These are phyloP conservation scores for Petromus typicus DNA, from an alignment of 2,113 vertebrate genomes.

Conservation along the genomic window DNA sequence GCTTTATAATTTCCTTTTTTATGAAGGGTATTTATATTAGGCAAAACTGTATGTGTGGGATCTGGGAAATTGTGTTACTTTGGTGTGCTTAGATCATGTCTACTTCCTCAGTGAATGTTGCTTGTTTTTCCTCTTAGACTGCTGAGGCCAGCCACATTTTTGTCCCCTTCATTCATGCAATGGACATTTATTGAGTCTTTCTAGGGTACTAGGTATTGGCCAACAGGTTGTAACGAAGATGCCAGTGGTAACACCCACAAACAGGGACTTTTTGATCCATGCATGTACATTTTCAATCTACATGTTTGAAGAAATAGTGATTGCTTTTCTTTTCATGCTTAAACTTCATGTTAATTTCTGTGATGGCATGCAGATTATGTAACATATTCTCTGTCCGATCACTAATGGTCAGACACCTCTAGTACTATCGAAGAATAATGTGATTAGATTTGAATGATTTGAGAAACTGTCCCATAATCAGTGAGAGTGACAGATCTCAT, in stretches of 20 bases:
- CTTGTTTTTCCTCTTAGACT: constrained; percentile 9
- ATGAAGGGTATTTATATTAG: neutral
- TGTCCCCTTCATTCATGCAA: neutral
- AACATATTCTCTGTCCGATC: neutral
- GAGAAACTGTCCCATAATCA: neutral
- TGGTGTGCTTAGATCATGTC: neutral
- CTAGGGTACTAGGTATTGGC: neutral
- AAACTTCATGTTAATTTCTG: neutral
- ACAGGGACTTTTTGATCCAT: neutral
- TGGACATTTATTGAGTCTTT: neutral
- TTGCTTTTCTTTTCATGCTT: neutral
- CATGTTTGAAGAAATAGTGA: neutral
- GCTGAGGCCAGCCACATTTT: neutral
- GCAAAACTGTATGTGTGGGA: neutral
- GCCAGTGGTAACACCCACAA: neutral
- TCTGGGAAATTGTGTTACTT: constrained; percentile 11
- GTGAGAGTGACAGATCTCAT: neutral
- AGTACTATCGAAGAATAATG: neutral
- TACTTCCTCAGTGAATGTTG: constrained; percentile 29
- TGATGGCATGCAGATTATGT: neutral
- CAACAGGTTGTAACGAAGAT: neutral
- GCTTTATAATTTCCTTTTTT: neutral
- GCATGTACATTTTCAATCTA: neutral
- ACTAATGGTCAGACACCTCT: accelerated
- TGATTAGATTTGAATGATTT: neutral